phyloP scores from a whole-genome alignment of 2,797 vertebrate species.

The Agapornis canus region DNA sequence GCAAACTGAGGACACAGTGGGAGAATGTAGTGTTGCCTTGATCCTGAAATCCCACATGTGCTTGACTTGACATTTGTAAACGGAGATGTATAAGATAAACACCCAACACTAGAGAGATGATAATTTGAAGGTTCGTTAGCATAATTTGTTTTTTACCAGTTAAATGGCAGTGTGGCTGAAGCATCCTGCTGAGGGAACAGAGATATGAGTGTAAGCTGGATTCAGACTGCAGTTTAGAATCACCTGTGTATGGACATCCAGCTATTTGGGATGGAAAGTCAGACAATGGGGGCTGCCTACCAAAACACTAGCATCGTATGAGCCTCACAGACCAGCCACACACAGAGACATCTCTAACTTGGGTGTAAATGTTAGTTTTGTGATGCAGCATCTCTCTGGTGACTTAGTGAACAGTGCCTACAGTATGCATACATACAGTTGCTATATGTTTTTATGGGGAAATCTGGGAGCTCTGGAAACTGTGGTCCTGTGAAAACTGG shows the following conservation, averaged over 20 bases:
- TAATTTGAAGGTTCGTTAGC: not conserved
- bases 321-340: not conserved
- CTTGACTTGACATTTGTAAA: not conserved
- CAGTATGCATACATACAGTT: accelerated
- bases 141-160: not conserved
- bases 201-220: not conserved
- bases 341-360: not conserved
- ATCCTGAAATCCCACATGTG: not conserved
- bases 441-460: not conserved
- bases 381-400: not conserved
- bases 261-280: not conserved
- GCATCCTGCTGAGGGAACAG: not conserved
- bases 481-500: not conserved
- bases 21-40: not conserved
- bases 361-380: not conserved
- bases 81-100: not conserved
- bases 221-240: not conserved
- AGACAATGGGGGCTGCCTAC: not conserved
- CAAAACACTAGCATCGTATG: accelerated
- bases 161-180: not conserved
- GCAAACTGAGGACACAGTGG: not conserved
- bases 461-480: not conserved
- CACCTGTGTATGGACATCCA: not conserved
- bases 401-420: not conserved
- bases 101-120: not conserved